Base-by-base conservation (phyloP, 1,140 invertebrate genomes). In the Coptotermes formosanus region DNA sequence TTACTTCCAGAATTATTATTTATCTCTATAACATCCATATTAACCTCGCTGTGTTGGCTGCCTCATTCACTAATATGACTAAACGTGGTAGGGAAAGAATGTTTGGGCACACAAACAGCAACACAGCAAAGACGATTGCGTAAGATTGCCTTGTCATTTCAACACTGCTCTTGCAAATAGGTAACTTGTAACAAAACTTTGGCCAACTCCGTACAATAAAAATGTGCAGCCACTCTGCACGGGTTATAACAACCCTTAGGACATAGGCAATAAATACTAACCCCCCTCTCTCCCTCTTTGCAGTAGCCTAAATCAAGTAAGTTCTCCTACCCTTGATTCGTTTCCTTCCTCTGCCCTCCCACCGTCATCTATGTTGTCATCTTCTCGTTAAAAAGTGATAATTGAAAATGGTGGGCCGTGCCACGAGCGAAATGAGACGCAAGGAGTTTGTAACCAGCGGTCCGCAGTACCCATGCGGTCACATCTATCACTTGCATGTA, bases 311-410 rank as follows among this genome's bases (percentile, higher is more conserved):
- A 25, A 75, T n/a, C 0, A 75, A 25, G 64, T 75, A 75, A 75
- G 64, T 75, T 75, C 48, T 86, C 86, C 86, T 55, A 75, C 82
- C 87, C 30, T 52, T 83, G 44, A 81, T 52, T 84, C 87, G 86
- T 83, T 81, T 32, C 81, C 82, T 86, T 75, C 43, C 85, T 32
- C 44, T 48, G 16, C 84, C 82, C 45, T 82, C 44, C 86, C 25
- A 14, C 48, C 25, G 25, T 52, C 45, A 43, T 90, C 91, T 91
- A 92, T 92, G 91, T 91, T 91, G 90, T 91, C 90, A 91, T 85
- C 83, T 69, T 87, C 86, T 88, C 85, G 88, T 88, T 88, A 87
- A 87, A 86, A 87, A 88, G 87, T 88, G 88, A 88, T 88, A 88
- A 88, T 87, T 88, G 86, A 83, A 87, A 88, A 87, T 88, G 86